Conservation (phyloP, 2,888 invertebrate species). For the Chaetogeoica ovagalla region DNA sequence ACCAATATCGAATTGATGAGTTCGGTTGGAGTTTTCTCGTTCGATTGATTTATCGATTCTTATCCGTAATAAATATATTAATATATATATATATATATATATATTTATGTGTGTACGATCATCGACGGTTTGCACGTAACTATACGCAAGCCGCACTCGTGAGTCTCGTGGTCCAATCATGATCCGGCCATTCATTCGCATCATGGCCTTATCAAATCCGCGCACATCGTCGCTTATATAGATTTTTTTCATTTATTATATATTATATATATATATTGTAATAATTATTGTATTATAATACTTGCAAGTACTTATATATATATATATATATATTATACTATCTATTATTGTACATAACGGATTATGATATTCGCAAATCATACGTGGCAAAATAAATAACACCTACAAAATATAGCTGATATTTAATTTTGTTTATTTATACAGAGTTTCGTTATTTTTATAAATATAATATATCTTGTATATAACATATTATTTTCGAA, state of each 20-base stretch:
- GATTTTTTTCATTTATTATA: no score
- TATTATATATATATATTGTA: background rate
- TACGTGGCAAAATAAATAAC: no score
- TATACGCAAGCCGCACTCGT: background rate
- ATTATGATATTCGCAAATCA: no score
- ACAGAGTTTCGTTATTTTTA: no score
- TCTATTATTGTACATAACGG: no score
- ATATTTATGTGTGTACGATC: no score
- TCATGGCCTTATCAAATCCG: conserved; percentile 42
- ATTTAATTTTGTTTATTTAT: no score
- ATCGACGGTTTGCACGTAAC: conserved; percentile 21
- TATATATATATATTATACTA: background rate
- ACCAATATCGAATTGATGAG: background rate
- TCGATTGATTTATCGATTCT: background rate
- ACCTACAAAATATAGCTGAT: no score
- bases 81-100: background rate
- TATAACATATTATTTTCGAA: no score
- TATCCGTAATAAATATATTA: no score
- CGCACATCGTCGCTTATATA: no score
- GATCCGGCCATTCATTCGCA: conserved; percentile 16
- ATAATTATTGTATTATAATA: background rate
- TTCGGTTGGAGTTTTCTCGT: background rate
- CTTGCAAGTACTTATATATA: background rate
- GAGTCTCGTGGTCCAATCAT: background rate
- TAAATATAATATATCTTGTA: no score